These are phyloP conservation scores for Tauraco erythrolophus DNA, from an alignment of 2,113 vertebrate species.

Conservation along the genomic window DNA sequence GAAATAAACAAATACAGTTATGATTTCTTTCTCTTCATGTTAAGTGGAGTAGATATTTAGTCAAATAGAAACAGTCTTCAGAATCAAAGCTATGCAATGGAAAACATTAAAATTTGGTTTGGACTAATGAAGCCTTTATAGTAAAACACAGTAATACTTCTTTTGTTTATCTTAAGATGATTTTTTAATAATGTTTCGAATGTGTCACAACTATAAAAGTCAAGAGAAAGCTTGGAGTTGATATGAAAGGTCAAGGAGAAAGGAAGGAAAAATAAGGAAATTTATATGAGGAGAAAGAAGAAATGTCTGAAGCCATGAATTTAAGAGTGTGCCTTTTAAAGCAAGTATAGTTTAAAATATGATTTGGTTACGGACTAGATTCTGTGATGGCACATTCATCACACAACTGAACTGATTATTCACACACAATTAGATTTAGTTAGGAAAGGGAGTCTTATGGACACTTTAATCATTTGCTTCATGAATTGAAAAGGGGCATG, in stretches of 20 bases:
- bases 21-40: background rate
- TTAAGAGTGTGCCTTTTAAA: background rate
- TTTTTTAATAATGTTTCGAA: background rate
- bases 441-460: slow-evolving; percentile 29
- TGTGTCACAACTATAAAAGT: background rate
- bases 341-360: background rate
- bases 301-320: background rate
- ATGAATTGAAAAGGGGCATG: slow-evolving; percentile 34
- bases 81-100: background rate
- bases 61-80: background rate
- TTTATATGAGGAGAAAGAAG: background rate
- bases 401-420: slow-evolving; percentile 16
- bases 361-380: background rate
- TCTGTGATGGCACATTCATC: background rate
- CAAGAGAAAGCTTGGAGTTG: background rate
- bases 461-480: slow-evolving; percentile 69
- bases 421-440: slow-evolving; percentile 62
- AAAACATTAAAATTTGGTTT: background rate
- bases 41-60: background rate
- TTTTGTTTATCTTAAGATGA: background rate
- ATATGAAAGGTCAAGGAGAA: background rate
- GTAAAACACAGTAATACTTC: background rate
- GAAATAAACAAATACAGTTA: background rate
- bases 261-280: background rate
- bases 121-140: background rate